phyloP scores from a whole-genome alignment of 2,113 vertebrate genomes.

The Zingel zingel region DNA sequence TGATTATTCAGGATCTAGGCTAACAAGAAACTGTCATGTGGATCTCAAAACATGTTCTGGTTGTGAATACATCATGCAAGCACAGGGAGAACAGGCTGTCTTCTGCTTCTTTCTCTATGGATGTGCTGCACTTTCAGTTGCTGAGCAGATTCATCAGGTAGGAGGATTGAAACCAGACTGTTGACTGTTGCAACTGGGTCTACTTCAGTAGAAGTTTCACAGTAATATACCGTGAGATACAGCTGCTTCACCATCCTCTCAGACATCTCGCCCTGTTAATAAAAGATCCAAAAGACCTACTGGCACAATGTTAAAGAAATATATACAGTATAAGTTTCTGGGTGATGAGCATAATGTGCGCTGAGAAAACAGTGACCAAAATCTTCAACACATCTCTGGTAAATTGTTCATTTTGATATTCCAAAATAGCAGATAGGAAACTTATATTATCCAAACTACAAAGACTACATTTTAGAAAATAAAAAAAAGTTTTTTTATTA shows the following conservation, averaged over 20 bases:
- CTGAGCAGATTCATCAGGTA: slow-evolving; percentile 43
- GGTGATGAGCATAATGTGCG: neutral
- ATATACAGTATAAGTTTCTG: too few relatives aligned
- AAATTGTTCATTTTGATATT: neutral
- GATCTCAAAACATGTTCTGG: slow-evolving; percentile 73
- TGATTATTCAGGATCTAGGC: slow-evolving; percentile 77
- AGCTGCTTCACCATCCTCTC: neutral
- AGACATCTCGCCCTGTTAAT: neutral
- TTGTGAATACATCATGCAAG: slow-evolving; percentile 76
- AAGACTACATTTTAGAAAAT: neutral
- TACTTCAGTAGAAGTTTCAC: neutral
- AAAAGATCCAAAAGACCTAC: neutral
- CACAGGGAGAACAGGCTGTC: slow-evolving; percentile 53
- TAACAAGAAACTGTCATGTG: slow-evolving; percentile 76
- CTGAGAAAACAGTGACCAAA: neutral
- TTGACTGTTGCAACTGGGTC: slow-evolving; percentile 2
- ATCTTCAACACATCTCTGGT: neutral
- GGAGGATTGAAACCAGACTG: slow-evolving; percentile 31
- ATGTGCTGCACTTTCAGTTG: slow-evolving; percentile 27
- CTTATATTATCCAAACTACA: neutral
- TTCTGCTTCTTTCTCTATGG: slow-evolving; percentile 42
- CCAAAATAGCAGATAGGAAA: neutral
- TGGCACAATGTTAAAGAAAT: neutral
- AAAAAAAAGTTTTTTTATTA: neutral
- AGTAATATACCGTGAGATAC: neutral